Conservation (phyloP, 2,797 vertebrate genomes). For the Semotilus atromaculatus region DNA sequence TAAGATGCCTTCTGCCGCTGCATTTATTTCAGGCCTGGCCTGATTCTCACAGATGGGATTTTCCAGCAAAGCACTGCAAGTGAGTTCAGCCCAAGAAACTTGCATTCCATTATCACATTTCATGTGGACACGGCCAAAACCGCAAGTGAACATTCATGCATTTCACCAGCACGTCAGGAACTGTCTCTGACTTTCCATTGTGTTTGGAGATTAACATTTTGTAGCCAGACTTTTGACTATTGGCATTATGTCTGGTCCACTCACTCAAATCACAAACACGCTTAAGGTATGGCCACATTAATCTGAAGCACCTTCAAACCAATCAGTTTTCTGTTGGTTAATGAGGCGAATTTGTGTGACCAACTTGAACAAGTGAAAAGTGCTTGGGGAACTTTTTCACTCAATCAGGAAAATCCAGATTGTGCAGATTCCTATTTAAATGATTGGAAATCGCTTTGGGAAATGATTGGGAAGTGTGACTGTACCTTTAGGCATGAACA, state of each 20-base stretch:
- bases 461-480: background rate
- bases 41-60: slow-evolving; percentile 53
- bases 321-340: background rate
- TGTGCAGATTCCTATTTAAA: background rate
- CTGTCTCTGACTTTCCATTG: background rate
- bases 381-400: background rate
- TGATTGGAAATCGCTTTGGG: background rate
- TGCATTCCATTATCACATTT: slow-evolving; percentile 59
- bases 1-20: slow-evolving; percentile 55
- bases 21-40: slow-evolving; percentile 45
- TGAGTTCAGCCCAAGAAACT: slow-evolving; percentile 39
- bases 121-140: slow-evolving; percentile 49
- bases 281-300: background rate
- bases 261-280: background rate
- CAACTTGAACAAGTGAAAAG: background rate
- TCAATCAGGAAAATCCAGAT: background rate
- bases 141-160: slow-evolving; percentile 9
- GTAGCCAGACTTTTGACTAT: background rate
- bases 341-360: background rate
- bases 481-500: background rate
- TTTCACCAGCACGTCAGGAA: slow-evolving; percentile 9
- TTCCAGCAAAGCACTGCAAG: slow-evolving; percentile 51
- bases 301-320: background rate
- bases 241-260: background rate
- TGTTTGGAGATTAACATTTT: background rate